These are phyloP conservation scores for Dermolepida albohirtum DNA, from an alignment of 2,888 invertebrate species.

Conservation along the genomic window DNA sequence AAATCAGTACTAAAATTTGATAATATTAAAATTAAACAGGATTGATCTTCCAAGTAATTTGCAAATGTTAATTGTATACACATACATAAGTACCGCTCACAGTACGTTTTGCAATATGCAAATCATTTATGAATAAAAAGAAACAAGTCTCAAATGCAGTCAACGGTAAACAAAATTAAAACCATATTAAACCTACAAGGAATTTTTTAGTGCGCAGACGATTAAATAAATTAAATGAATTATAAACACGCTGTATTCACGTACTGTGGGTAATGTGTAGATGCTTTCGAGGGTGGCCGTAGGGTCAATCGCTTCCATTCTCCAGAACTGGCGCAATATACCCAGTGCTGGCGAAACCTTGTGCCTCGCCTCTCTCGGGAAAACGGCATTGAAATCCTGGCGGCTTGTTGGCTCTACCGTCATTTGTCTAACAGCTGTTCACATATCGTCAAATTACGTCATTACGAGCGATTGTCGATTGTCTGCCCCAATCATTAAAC, in stretches of 20 bases:
- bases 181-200: conserved; percentile 42
- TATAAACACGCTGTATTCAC: conserved; percentile 15
- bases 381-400: conserved; percentile 57
- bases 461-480: conserved; percentile 62
- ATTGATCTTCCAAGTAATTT: no score
- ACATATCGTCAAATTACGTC: conserved; percentile 67
- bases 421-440: conserved; percentile 67
- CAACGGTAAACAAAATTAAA: no score
- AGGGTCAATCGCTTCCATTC: conserved; percentile 7
- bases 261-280: conserved; percentile 3
- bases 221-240: conserved; percentile 25
- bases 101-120: no score
- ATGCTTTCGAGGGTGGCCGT: conserved; percentile 15
- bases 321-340: conserved; percentile 14
- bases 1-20: no score
- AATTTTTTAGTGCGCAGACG: no score
- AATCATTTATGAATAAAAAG: no score
- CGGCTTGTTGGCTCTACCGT: conserved; percentile 62
- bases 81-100: no score
- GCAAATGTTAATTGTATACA: no score
- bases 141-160: no score
- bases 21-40: no score
- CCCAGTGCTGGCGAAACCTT: conserved; percentile 19
- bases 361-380: conserved; percentile 51
- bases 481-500: conserved; percentile 49